Conservation (phyloP, 2,888 invertebrate species). For the Metalampra italica region DNA sequence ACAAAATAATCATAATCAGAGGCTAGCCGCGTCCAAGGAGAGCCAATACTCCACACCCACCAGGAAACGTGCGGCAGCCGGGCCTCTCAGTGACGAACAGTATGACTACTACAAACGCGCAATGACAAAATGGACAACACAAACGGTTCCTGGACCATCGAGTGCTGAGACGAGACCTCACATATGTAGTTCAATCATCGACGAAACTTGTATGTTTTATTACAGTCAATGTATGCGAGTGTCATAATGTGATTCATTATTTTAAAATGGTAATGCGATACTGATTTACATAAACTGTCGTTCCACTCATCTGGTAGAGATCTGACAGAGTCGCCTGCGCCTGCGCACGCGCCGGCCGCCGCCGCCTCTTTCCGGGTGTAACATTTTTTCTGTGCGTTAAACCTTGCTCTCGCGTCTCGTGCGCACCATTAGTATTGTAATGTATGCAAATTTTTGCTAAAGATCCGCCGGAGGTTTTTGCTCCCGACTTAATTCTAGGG, state of each 20-base stretch:
- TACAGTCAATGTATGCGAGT: not conserved
- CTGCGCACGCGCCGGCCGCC: constrained; percentile 19
- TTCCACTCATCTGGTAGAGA: constrained; percentile 14
- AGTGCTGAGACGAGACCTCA: too few species aligned
- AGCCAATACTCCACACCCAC: constrained; percentile 45
- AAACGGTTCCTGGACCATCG: too few species aligned
- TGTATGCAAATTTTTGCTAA: constrained; percentile 63
- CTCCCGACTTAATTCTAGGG: constrained; percentile 63
- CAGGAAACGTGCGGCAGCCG: constrained; percentile 33
- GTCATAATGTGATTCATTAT: constrained; percentile 40
- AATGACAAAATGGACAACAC: not conserved
- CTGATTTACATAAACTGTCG: constrained; percentile 29
- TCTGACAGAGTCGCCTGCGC: not conserved
- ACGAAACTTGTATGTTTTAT: too few species aligned
- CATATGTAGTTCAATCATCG: too few species aligned
- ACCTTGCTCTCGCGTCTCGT: constrained; percentile 24
- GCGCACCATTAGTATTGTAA: constrained; percentile 58
- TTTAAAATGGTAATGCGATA: constrained; percentile 37
- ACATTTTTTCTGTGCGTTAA: constrained; percentile 31
- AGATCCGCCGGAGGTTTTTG: constrained; percentile 55
- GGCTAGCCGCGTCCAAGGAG: constrained; percentile 18
- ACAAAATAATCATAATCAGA: too few species aligned
- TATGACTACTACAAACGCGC: not conserved
- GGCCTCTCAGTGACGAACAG: constrained; percentile 6
- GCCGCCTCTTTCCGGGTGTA: constrained; percentile 43